Base-by-base conservation (phyloP, 1,140 invertebrate genomes). In the Drosophila ficusphila region DNA sequence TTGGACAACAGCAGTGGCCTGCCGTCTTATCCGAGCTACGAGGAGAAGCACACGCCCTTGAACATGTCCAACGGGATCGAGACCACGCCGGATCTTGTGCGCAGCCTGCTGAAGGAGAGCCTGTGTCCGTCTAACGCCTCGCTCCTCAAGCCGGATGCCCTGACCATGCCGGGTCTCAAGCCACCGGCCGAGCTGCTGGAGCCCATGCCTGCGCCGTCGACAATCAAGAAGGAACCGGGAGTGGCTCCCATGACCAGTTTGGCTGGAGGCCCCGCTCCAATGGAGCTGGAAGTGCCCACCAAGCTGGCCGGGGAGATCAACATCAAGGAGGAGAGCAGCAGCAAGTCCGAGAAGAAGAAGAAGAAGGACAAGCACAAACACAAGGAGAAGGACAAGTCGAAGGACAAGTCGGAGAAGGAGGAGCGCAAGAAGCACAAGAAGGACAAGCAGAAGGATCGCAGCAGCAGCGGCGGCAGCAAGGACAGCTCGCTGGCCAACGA, bases 361-460 rank as follows among this genome's bases (percentile, higher is more conserved):
- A 94, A 94, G 60, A 94, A 95, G 70, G 94, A 95, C 31, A 94
- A 94, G 58, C 93, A 94, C 47, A 94, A 94, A 62, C 92, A 94
- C 68, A 94, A 95, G 69, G 93, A 95, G 64, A 95, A 95, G 79
- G 94, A 94, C 31, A 95, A 94, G 62, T 93, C 94, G 1, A 93
- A 93, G 34, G 91, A 92, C 47, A 90, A 92, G 14, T 93, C 93
- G 7, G 91, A 92, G 34, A 82, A 82, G 44, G 92, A 93, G 48
- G 93, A 94, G 42, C 93, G 94, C 46, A 94, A 94, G 60, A 95
- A 95, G 76, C 93, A 95, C 68, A 95, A 95, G 90, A 94, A 93
- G 70, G 93, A 94, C 52, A 92, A 93, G 60, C 92, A 94, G 49
- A 93, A 93, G 51, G 91, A 92, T 14, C 93, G 92, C 46, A 92